Evolutionary conservation across 2,888 invertebrate species (phyloP), one percentile per base, ranked within the genome.

Genomic region (Sarcophaga rosellei): DNA sequence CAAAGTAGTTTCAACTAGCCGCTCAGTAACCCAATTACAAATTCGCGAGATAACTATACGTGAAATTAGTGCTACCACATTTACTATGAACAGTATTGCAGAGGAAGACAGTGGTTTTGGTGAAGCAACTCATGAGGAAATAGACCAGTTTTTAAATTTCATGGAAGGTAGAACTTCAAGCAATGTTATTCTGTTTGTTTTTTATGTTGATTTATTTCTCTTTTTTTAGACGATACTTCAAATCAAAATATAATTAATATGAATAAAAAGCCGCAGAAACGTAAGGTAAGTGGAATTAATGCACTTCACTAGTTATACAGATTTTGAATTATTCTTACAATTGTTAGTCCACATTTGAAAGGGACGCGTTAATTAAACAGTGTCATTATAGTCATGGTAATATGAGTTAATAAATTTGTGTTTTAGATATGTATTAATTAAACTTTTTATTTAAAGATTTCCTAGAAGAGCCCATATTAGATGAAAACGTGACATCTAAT

Each of bases 101-200:
- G 88, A 88, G 6, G 87, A 88, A 12, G 88, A 89, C 61, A 88
- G 87, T 25, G 88, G 78, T 6, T 90, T 90, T 84, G 89, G 89
- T 0, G 88, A 88, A 81, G 89, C 88, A 6, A 88, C 89, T 15
- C 86, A 85, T 6, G 89, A 89, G 20, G 90, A 90, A 35, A 74
- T 81, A 66, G 68, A 20, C 10, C 75, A 83, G 20, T 87, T 90
- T 82, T 21, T 89, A 6, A 87, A 87, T 10, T 74, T 86, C 25
- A 68, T 88, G 44, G 77, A 57, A 68, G 84, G 86, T 86, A n/a
- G 25, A 12, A 23, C 11, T 12, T 20, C 15, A 15, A 12, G 53
- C 53, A 53, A 12, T 1, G 17, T 15, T 17, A 53, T 53, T 3
- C 0, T 53, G 17, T 53, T 0, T 53, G 17, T 53, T 53, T 53